These are phyloP conservation scores for Drosophila murphyi DNA, from an alignment of 1,140 invertebrate species.

Conservation along the genomic window DNA sequence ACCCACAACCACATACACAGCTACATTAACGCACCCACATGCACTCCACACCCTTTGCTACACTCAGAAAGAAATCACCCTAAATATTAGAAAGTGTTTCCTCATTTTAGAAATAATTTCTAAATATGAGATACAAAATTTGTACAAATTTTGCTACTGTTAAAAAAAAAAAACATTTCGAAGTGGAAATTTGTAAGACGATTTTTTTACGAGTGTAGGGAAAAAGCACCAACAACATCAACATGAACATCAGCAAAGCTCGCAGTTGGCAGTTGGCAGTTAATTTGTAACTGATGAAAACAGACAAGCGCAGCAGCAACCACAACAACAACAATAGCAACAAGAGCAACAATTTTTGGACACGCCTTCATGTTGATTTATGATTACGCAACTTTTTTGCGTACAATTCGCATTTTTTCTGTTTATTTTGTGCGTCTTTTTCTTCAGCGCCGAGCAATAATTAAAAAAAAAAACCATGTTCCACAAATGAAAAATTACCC, in stretches of 20 bases:
- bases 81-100: no score
- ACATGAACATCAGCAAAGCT: background rate
- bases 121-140: no score
- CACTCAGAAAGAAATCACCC: no score
- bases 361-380: conserved; percentile 70
- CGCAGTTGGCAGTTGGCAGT: conserved; percentile 30
- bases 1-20: conserved; percentile 8
- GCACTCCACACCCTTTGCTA: background rate
- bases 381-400: conserved; percentile 67
- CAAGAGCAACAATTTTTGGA: conserved; percentile 29
- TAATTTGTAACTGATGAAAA: conserved; percentile 63
- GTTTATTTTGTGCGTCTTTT: background rate
- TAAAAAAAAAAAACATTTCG: no score
- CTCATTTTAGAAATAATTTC: no score
- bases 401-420: conserved; percentile 7
- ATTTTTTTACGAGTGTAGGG: no score
- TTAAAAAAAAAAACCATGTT: conserved; percentile 25
- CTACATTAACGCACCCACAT: background rate
- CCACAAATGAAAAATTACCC: conserved; percentile 49
- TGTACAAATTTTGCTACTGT: no score
- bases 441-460: conserved; percentile 9
- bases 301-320: conserved; percentile 41
- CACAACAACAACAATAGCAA: conserved; percentile 10
- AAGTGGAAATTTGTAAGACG: no score
- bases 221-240: background rate